Base-by-base conservation (phyloP, 2,113 vertebrate genomes). In the Thunnus thynnus region DNA sequence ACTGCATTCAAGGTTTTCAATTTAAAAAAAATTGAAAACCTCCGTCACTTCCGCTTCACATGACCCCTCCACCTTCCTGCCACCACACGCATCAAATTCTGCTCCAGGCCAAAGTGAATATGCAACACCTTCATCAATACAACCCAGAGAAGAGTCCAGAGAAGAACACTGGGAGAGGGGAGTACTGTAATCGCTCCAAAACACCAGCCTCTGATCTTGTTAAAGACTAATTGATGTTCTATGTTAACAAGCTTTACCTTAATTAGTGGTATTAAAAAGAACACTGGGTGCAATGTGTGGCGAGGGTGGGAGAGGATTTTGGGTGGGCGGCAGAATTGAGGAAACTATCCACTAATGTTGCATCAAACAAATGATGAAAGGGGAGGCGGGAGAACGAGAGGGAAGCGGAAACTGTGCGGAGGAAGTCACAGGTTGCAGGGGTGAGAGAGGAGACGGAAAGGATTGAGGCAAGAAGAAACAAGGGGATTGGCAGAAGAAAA, bases 171-270 rank as follows among this genome's bases (percentile, higher is more conserved):
- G 65, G 74, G 86, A 87, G 69, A 74, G 80, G 81, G 82, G 76
- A 91, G 87, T 54, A 76, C 75, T 79, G 91, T 94, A 94, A 94
- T 94, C 91, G 83, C 91, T 92, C 92, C 92, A 93, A 93, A 92
- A 95, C 93, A 92, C 85, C 89, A 90, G 91, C 88, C 92, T 94
- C 90, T 95, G 94, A 96, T 95, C 92, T 95, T 61, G 81, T 94
- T 94, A 95, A 91, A 91, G 88, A 88, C 93, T 94, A 95, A 95
- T 92, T 95, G 94, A 94, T 90, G 93, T 90, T 93, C 90, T 89
- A 82, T 94, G 94, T 93, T 95, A 95, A 95, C 91, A 85, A 93
- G 95, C 93, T 94, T 95, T 95, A 95, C 94, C 93, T 95, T 95
- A 94, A 95, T 95, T 93, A 94, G 91, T 89, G 86, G 92, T 86